These are phyloP conservation scores for Morpho achilles DNA, from an alignment of 2,888 invertebrate species.

Conservation along the genomic window DNA sequence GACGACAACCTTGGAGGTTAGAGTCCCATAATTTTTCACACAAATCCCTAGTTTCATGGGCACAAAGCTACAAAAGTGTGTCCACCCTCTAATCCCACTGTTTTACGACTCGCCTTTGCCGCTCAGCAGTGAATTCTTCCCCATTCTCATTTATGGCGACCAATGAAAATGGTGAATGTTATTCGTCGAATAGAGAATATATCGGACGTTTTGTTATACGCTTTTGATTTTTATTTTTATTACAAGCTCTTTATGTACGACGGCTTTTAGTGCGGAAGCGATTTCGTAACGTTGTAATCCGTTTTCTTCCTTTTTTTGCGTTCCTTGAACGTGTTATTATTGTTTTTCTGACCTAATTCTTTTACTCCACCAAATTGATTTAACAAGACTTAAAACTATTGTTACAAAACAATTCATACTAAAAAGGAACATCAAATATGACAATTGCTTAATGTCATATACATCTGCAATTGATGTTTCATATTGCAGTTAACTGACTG, in stretches of 20 bases:
- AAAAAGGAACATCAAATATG: neutral
- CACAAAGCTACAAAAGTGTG: slow-evolving; percentile 37
- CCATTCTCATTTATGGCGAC: slow-evolving; percentile 58
- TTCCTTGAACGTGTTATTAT: neutral
- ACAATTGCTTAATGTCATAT: too few species aligned
- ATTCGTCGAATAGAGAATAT: slow-evolving; percentile 30
- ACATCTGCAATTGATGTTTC: too few species aligned
- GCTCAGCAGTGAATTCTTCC: slow-evolving; percentile 54
- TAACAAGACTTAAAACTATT: too few species aligned
- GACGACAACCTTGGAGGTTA: too few species aligned
- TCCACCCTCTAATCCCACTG: slow-evolving; percentile 63
- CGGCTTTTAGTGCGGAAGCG: slow-evolving; percentile 13
- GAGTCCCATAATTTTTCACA: too few species aligned
- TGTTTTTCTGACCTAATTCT: too few species aligned
- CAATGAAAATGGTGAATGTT: slow-evolving; percentile 33
- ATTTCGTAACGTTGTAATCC: slow-evolving; percentile 9
- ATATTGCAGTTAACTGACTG: too few species aligned
- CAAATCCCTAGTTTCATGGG: slow-evolving; percentile 31
- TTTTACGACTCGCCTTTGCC: slow-evolving; percentile 67
- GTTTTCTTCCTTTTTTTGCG: slow-evolving; percentile 3
- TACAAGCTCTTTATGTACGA: slow-evolving; percentile 20
- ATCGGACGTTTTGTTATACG: slow-evolving; percentile 27
- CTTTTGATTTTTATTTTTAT: slow-evolving; percentile 29
- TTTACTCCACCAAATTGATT: too few species aligned
- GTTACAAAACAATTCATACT: too few species aligned